phyloP scores from a whole-genome alignment of 2,113 vertebrate genomes.

The Ardeotis arabs region DNA sequence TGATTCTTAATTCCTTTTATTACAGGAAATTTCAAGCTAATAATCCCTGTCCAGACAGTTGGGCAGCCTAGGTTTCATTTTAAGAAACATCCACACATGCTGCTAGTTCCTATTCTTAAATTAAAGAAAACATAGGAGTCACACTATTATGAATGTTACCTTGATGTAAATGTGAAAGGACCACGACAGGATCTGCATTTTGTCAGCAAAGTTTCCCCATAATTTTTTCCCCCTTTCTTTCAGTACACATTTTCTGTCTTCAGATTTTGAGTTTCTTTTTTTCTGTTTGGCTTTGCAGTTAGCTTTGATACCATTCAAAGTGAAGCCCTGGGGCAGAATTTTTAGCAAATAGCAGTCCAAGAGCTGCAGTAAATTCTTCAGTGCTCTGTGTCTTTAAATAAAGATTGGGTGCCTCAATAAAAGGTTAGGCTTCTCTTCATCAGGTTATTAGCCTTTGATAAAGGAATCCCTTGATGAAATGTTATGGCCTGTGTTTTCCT shows the following conservation, averaged over 20 bases:
- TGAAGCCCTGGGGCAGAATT: background rate
- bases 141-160: background rate
- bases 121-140: background rate
- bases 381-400: constrained; percentile 20
- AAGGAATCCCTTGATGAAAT: constrained; percentile 51
- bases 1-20: background rate
- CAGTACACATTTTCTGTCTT: background rate
- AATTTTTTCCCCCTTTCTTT: background rate
- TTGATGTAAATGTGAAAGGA: background rate
- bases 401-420: background rate
- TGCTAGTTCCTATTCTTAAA: background rate
- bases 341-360: background rate
- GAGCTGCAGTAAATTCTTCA: background rate
- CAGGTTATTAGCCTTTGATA: constrained; percentile 43
- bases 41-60: background rate
- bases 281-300: background rate
- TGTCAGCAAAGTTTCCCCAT: background rate
- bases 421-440: constrained; percentile 33
- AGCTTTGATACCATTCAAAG: background rate
- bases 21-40: background rate
- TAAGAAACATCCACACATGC: background rate
- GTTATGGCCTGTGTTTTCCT: constrained; percentile 40
- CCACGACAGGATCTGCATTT: background rate
- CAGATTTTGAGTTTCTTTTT: background rate
- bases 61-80: background rate